Base-by-base conservation (phyloP, 1,140 invertebrate genomes). In the Drosophila elegans region DNA sequence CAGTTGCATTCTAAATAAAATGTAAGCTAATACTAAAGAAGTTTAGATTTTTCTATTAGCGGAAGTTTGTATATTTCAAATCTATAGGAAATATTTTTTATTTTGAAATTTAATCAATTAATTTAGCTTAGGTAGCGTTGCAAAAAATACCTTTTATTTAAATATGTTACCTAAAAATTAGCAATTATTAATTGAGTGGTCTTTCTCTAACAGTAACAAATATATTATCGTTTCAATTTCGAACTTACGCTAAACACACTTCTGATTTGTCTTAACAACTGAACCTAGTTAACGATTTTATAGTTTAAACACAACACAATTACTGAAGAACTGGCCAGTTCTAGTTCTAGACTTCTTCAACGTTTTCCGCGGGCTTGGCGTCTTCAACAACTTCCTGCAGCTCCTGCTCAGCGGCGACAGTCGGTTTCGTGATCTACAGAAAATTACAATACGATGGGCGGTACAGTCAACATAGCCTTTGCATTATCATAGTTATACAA, bases 1-100 rank as follows among this genome's bases (percentile, higher is more conserved):
- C 62, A 74, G 44, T 61, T 39, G 55, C 63, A 79, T 42, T 84
- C 61, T 66, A 38, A 82, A 83, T 82, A 83, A 82, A 61, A 21
- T 56, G 6, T 55, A 75, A 76, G 61, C 9, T 44, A 75, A 75
- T 66, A 57, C 11, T 25, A 48, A 51, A 62, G n/a, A 49, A 10
- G 0, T 2, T 10, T 27, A 16, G 5, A 7, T 4, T 12, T 46
- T 29, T 6, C 45, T 46, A 25, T 27, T 25, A 10, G 21, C 16
- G 21, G 9, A 44, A 44, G 4, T 10, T 1, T 21, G 9, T 4
- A 44, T 0, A 25, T 46, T 4, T 25, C 7, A 48, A 48, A 9
- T 29, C 0, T 2, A 49, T 13, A 3, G 36, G 4, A 36, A 12
- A 9, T 5, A 10, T 21, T 12, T 4, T 21, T 0, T 3, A 21